These are phyloP conservation scores for Glossosoma conforme DNA, from an alignment of 1,140 invertebrate species.

Conservation along the genomic window DNA sequence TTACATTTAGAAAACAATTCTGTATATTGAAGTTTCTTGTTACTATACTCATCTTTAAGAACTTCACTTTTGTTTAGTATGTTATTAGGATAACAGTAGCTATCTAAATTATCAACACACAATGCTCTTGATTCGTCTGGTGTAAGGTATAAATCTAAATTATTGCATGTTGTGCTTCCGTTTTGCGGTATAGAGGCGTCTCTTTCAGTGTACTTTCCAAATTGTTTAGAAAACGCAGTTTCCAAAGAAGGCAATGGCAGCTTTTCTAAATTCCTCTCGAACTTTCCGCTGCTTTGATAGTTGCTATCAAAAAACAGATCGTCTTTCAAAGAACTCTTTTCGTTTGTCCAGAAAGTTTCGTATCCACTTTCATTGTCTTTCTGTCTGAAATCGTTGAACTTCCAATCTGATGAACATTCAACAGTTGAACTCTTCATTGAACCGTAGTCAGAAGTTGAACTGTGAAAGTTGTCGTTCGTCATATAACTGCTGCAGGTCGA, in stretches of 20 bases:
- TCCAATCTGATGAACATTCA: conserved; percentile 3
- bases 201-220: conserved; percentile 36
- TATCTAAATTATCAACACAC: conserved; percentile 40
- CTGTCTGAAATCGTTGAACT: conserved; percentile 4
- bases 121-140: conserved; percentile 27
- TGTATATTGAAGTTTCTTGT: conserved; percentile 16
- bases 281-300: too few relatives aligned
- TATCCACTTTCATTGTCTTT: not conserved
- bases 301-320: conserved; percentile 9
- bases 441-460: conserved; percentile 19
- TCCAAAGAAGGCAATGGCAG: conserved; percentile 45
- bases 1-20: conserved; percentile 18
- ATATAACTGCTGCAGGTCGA: conserved; percentile 17
- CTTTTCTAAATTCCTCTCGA: conserved; percentile 36
- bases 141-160: conserved; percentile 33
- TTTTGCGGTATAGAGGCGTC: conserved; percentile 27
- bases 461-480: conserved; percentile 9
- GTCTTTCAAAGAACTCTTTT: conserved; percentile 12
- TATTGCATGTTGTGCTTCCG: conserved; percentile 30
- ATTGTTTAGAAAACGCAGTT: conserved; percentile 47
- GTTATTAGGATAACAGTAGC: conserved; percentile 47
- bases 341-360: conserved; percentile 10
- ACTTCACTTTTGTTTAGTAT: conserved; percentile 19
- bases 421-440: conserved; percentile 12
- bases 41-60: not conserved